Evolutionary conservation across 2,797 vertebrate species (phyloP), one percentile per base, ranked within the genome.

Genomic region (Melanotaenia boesemani): DNA sequence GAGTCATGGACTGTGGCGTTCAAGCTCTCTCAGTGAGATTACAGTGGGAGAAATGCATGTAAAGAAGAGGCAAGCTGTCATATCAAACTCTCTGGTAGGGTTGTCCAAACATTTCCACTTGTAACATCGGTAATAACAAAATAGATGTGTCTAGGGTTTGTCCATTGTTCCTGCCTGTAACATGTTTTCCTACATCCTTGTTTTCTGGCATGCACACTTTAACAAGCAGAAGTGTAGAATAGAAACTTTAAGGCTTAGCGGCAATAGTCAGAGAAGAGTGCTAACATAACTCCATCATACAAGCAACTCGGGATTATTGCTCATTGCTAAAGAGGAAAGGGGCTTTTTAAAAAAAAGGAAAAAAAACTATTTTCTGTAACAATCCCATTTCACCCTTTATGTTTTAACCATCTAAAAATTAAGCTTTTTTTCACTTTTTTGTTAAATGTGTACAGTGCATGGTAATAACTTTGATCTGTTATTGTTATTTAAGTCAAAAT

Each of bases 41-140:
- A 62, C 46, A 52, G 74, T 22, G 54, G 78, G 66, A 70, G 26
- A 60, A 37, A 57, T 74, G 79, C 85, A 77, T 67, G 73, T 57
- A 63, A 58, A 81, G 61, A 63, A 52, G 46, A 69, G 76, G 70
- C 61, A 64, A 59, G 32, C 36, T 56, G 32, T 82, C 76, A 71
- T 70, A 73, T 87, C 68, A 70, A 84, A 89, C 93, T 93, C 91
- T 93, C 92, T 88, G 91, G 92, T 80, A 91, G 93, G 92, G 92
- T 91, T 88, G 61, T 67, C 69, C 67, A 64, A 76, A 78, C 84
- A 86, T 84, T 89, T 89, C 84, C 79, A 79, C 62, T 32, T 46
- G 57, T 79, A 65, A 61, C 63, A 60, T 85, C 73, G 82, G 68
- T 63, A 75, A 63, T 50, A 50, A 70, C 22, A 54, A 63, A 76